Evolutionary conservation across 2,113 vertebrate genomes (phyloP).

Genomic region (Collichthys lucidus): DNA sequence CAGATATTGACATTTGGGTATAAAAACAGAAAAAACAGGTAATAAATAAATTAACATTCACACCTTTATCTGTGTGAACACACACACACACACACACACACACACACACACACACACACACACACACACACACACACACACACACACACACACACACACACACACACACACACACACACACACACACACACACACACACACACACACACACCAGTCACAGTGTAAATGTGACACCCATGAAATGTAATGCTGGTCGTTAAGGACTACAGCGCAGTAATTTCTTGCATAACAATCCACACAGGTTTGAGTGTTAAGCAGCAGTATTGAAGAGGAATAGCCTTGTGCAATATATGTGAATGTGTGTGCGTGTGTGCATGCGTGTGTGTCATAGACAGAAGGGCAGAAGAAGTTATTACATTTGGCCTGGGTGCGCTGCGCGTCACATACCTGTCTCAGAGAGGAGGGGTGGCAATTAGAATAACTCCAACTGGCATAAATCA

Average conservation of each 20-base stretch:
- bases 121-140: no score
- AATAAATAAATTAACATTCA: no score
- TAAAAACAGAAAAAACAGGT: neutral
- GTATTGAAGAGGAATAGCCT: neutral
- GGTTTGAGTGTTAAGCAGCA: constrained; percentile 19
- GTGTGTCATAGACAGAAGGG: constrained; percentile 28
- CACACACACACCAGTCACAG: constrained; percentile 10
- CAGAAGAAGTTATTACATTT: constrained; percentile 38
- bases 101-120: no score
- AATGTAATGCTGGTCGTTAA: constrained; percentile 43
- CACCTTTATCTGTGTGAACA: no score
- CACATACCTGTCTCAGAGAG: constrained; percentile 29
- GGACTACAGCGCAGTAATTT: constrained; percentile 43
- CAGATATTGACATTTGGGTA: neutral
- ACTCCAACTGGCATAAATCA: constrained; percentile 61
- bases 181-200: constrained; percentile 16
- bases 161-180: no score
- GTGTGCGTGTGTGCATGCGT: neutral
- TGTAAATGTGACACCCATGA: constrained; percentile 42
- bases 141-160: no score
- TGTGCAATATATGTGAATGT: constrained; percentile 10
- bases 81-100: no score
- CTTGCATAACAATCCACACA: constrained; percentile 21
- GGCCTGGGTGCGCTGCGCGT: constrained; percentile 31
- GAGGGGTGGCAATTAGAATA: constrained; percentile 53